Evolutionary conservation across 2,113 vertebrate species (phyloP).

Genomic region (Acanthisitta chloris): DNA sequence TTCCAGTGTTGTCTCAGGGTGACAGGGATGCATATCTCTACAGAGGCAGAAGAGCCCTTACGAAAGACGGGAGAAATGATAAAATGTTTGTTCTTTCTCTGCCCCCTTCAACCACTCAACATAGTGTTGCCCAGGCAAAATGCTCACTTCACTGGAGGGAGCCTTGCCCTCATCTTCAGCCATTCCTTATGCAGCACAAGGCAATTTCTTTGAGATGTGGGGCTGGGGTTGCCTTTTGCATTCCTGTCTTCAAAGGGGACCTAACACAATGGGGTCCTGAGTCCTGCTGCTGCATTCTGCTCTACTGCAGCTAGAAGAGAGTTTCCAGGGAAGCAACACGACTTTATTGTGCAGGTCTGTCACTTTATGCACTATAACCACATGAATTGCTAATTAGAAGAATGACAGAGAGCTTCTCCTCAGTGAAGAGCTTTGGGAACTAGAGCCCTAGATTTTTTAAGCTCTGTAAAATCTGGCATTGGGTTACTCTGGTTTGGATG

Average conservation of each 20-base stretch:
- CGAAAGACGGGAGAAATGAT: neutral
- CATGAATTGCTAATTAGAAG: neutral
- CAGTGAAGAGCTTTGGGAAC: neutral
- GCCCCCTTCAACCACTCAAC: neutral
- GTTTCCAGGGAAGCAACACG: neutral
- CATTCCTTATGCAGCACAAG: neutral
- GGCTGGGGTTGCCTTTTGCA: neutral
- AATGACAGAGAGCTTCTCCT: neutral
- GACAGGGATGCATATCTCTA: neutral
- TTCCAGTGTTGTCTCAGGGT: neutral
- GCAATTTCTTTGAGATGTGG: neutral
- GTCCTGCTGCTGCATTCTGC: neutral
- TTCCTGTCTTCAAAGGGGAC: neutral
- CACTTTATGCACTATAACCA: neutral
- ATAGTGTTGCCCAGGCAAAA: neutral
- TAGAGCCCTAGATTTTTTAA: no score
- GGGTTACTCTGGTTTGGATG: neutral
- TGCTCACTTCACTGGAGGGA: neutral
- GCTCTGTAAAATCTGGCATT: neutral
- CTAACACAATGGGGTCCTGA: neutral
- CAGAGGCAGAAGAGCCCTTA: neutral
- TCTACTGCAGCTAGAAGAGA: neutral
- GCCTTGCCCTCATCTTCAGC: neutral
- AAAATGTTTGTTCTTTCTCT: neutral
- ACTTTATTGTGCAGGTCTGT: slow-evolving; percentile 3